Conservation (phyloP, 2,888 invertebrate species). For the Xanthia togata region DNA sequence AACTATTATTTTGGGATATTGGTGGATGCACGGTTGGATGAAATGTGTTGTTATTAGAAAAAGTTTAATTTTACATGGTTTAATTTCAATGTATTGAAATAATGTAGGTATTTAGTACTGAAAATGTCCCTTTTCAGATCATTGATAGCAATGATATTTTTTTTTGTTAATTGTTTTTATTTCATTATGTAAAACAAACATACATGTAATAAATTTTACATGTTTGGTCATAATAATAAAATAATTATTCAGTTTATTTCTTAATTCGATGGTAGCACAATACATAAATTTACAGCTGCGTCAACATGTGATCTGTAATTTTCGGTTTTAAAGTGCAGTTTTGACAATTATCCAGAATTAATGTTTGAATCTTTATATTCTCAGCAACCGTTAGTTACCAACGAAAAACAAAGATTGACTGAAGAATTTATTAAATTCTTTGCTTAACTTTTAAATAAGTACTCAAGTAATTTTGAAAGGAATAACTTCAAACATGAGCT, state of each 20-base stretch:
- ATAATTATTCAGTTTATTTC: not conserved
- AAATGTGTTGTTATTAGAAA: not conserved
- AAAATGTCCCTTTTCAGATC: not conserved
- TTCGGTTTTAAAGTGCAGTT: not conserved
- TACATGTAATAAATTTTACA: not conserved
- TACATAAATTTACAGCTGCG: not conserved
- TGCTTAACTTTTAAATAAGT: constrained; percentile 5
- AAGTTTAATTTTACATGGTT: not conserved
- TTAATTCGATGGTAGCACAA: not conserved
- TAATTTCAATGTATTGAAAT: not conserved
- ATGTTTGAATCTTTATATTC: not conserved
- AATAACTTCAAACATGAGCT: constrained; percentile 43
- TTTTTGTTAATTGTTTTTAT: not conserved
- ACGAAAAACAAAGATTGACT: not conserved
- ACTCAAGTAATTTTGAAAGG: constrained; percentile 35
- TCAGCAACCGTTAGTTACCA: not conserved
- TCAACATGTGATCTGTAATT: not conserved
- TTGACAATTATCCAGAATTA: not conserved
- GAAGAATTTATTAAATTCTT: not conserved
- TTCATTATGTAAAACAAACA: not conserved
- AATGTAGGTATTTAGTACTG: not conserved
- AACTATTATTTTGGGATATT: constrained; percentile 8
- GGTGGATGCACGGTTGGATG: not conserved
- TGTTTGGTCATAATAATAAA: not conserved
- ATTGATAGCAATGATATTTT: not conserved